Conservation (phyloP, 2,113 vertebrate genomes). For the Falco punctatus region DNA sequence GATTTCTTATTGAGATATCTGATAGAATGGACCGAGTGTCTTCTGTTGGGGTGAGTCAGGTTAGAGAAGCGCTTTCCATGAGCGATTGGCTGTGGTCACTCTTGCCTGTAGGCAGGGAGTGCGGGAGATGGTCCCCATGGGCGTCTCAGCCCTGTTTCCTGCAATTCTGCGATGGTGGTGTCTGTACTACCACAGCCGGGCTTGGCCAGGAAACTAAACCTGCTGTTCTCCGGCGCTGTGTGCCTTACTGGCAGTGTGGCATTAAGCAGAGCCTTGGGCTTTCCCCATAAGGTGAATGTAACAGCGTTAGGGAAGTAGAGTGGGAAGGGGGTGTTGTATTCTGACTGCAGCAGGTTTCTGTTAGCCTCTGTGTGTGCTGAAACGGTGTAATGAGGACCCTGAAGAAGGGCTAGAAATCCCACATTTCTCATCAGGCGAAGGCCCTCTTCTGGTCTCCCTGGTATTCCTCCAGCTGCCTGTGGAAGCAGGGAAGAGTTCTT, state of each 20-base stretch:
- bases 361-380: background rate
- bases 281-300: rapidly evolving
- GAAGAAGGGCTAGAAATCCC: background rate
- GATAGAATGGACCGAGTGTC: background rate
- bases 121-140: background rate
- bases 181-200: background rate
- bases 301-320: background rate
- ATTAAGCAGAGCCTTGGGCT: background rate
- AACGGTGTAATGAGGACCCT: background rate
- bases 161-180: background rate
- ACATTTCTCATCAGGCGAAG: background rate
- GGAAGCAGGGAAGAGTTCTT: background rate
- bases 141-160: background rate
- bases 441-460: background rate
- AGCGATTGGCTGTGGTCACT: background rate
- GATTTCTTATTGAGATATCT: background rate
- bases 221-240: rapidly evolving
- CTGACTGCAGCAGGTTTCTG: background rate
- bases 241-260: rapidly evolving
- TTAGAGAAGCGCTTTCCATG: background rate
- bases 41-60: background rate
- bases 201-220: background rate
- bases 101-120: background rate
- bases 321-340: background rate
- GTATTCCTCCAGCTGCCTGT: background rate